Conservation (phyloP, 1,140 invertebrate genomes). For the Nautilus pompilius region DNA sequence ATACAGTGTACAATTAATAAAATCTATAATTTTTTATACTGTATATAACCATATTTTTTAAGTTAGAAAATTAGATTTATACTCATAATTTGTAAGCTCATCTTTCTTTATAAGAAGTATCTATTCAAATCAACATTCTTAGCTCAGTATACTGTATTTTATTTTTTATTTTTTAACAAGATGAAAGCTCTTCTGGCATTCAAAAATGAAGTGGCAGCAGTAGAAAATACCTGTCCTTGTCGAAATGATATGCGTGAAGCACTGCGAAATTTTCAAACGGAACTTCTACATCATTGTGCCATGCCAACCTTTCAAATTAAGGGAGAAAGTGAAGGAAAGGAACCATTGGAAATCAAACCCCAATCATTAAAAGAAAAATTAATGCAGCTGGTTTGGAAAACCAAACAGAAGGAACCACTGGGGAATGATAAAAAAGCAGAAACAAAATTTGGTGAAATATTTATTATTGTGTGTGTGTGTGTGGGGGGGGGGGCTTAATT, state of each 20-base stretch:
- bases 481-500: not conserved
- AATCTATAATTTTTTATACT: too few species aligned
- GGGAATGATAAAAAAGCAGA: too few species aligned
- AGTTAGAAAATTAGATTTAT: too few species aligned
- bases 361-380: constrained; percentile 34
- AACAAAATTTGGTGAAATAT: constrained; percentile 9
- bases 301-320: constrained; percentile 29
- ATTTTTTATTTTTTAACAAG: constrained; percentile 14
- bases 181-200: constrained; percentile 45
- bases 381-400: constrained; percentile 31
- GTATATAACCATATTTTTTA: too few species aligned
- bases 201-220: constrained; percentile 26
- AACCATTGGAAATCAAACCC: constrained; percentile 7
- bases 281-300: constrained; percentile 36
- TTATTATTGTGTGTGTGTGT: not conserved
- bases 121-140: too few species aligned
- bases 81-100: too few species aligned
- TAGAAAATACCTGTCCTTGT: constrained; percentile 35
- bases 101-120: too few species aligned
- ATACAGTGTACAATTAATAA: too few species aligned
- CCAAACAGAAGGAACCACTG: constrained; percentile 32
- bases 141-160: not conserved
- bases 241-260: constrained; percentile 29
- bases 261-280: constrained; percentile 31
- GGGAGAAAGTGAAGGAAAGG: constrained; percentile 15